Conservation (phyloP, 2,113 vertebrate genomes). For the Epinephelus moara region DNA sequence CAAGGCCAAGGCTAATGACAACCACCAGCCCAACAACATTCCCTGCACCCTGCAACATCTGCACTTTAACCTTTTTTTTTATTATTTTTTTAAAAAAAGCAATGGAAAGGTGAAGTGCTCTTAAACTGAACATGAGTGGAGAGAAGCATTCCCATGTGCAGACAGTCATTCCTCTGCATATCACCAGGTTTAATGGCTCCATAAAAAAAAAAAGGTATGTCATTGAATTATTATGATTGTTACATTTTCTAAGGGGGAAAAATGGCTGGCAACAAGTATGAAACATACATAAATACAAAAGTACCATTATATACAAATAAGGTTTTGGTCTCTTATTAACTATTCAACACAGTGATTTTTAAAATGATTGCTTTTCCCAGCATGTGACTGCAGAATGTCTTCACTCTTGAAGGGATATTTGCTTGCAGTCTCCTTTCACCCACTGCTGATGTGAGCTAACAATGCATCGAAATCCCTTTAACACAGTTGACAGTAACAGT, state of each 20-base stretch:
- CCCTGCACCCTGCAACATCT: slow-evolving; percentile 34
- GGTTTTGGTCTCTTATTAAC: slow-evolving; percentile 18
- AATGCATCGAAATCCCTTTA: slow-evolving; percentile 10
- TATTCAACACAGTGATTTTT: slow-evolving; percentile 37
- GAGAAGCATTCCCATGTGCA: slow-evolving; percentile 16
- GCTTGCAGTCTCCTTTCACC: not conserved
- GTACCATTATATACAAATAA: slow-evolving; percentile 49
- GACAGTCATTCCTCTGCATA: slow-evolving; percentile 34
- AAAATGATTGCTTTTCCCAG: slow-evolving; percentile 32
- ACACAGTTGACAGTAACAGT: slow-evolving; percentile 15
- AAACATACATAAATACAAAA: slow-evolving; percentile 45
- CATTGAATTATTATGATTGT: slow-evolving; percentile 9
- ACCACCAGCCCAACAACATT: not conserved
- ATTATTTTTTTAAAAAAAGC: not conserved
- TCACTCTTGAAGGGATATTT: slow-evolving; percentile 7
- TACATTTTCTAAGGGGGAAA: not conserved
- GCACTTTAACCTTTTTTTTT: slow-evolving; percentile 19
- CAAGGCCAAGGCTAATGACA: slow-evolving; percentile 38
- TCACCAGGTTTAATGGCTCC: slow-evolving; percentile 17
- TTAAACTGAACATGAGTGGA: slow-evolving; percentile 13
- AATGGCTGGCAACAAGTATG: slow-evolving; percentile 19
- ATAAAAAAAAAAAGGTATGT: slow-evolving; percentile 23
- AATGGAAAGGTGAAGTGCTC: slow-evolving; percentile 17
- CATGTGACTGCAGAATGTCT: slow-evolving; percentile 2
- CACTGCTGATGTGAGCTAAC: slow-evolving; percentile 10